Conservation (phyloP, 2,113 vertebrate species). For the Chloroceryle aenea region DNA sequence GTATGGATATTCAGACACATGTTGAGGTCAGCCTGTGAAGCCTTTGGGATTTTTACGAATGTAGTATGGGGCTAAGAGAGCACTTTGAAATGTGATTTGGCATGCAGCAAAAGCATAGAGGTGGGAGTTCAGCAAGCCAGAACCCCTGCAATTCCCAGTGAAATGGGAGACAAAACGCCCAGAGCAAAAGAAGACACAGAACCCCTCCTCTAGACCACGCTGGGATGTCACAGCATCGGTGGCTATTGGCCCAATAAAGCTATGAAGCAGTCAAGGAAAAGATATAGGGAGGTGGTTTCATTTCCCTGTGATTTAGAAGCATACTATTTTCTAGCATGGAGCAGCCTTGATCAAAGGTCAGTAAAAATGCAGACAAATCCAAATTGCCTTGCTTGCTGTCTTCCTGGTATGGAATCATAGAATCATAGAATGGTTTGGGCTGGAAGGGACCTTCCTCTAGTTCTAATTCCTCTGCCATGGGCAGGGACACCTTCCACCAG, state of each 20-base stretch:
- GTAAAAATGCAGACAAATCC: background rate
- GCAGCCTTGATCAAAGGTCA: background rate
- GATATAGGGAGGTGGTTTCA: background rate
- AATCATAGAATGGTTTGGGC: background rate
- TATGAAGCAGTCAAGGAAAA: background rate
- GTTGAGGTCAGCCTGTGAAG: background rate
- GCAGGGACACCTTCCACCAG: background rate
- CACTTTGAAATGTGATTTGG: background rate
- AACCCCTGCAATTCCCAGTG: background rate
- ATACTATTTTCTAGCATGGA: background rate
- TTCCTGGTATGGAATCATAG: background rate
- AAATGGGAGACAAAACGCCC: background rate
- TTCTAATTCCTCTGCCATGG: background rate
- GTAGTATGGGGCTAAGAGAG: background rate
- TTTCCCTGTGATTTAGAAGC: background rate
- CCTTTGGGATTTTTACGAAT: background rate
- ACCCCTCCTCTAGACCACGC: fast-evolving
- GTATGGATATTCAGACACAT: background rate
- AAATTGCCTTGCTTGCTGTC: background rate
- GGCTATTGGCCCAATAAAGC: background rate
- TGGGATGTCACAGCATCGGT: background rate
- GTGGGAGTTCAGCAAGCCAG: background rate
- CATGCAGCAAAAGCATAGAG: background rate
- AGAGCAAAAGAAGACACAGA: background rate
- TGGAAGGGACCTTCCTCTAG: background rate